Conservation (phyloP, 2,113 vertebrate genomes). For the Prietella phreatophila region DNA sequence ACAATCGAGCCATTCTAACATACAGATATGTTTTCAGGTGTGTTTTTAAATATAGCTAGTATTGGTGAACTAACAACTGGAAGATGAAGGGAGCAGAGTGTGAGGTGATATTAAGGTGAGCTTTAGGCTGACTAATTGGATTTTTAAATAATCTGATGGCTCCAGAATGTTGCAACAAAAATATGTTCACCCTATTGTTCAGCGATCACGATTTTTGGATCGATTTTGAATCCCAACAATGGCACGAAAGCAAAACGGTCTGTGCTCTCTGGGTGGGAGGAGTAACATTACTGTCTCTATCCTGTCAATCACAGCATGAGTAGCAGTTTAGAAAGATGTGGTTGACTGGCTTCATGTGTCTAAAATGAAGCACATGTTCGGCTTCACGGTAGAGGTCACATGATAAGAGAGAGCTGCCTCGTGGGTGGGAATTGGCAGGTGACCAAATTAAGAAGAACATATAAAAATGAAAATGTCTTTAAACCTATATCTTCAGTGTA, state of each 20-base stretch:
- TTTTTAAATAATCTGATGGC: neutral
- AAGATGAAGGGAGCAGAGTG: neutral
- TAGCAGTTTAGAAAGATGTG: neutral
- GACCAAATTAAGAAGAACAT: neutral
- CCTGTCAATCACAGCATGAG: neutral
- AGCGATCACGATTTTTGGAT: neutral
- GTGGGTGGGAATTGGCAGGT: neutral
- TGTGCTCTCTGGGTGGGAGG: neutral
- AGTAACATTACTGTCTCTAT: neutral
- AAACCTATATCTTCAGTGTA: neutral
- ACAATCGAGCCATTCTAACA: neutral
- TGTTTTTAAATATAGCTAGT: neutral
- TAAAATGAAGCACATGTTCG: neutral
- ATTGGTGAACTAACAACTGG: neutral
- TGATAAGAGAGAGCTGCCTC: neutral
- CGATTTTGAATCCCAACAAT: neutral
- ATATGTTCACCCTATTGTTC: neutral
- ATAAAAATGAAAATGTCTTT: neutral
- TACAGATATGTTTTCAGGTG: neutral
- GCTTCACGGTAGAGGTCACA: neutral
- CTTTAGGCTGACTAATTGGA: neutral
- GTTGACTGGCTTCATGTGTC: neutral
- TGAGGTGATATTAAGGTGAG: neutral
- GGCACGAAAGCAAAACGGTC: neutral
- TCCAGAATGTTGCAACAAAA: neutral